These are phyloP conservation scores for Halichoerus grypus DNA, from an alignment of 2,113 vertebrate genomes.

Conservation along the genomic window DNA sequence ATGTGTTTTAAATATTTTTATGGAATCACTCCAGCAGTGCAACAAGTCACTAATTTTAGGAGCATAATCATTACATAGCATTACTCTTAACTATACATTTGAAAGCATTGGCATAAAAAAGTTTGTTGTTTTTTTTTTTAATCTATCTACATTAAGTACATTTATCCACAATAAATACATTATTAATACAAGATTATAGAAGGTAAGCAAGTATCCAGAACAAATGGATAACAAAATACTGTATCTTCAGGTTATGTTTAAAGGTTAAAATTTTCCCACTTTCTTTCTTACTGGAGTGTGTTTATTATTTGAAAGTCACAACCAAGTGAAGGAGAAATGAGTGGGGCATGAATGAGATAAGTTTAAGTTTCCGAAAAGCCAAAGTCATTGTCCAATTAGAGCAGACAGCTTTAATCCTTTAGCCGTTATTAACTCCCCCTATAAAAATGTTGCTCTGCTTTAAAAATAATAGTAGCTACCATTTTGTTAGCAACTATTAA, in stretches of 20 bases:
- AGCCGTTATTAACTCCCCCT: neutral
- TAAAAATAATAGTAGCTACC: neutral
- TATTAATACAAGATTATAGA: neutral
- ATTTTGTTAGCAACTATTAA: neutral
- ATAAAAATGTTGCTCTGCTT: neutral
- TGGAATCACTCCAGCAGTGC: neutral
- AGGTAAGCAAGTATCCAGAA: neutral
- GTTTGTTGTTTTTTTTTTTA: neutral
- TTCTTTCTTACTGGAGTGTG: neutral
- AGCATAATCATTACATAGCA: neutral
- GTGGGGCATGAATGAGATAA: neutral
- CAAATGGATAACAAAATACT: slow-evolving; percentile 4
- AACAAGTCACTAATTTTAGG: neutral
- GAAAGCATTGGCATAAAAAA: neutral
- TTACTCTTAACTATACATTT: neutral
- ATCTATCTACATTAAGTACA: neutral
- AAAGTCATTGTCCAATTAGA: neutral
- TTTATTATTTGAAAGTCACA: neutral
- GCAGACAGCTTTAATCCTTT: neutral
- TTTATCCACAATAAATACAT: slow-evolving; percentile 9
- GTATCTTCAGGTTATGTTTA: neutral
- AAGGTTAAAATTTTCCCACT: neutral
- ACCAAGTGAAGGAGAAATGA: neutral
- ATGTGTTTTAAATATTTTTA: neutral
- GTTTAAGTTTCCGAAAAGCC: neutral